Base-by-base conservation (phyloP, 2,888 invertebrate genomes). In the Drosophila borealis region DNA sequence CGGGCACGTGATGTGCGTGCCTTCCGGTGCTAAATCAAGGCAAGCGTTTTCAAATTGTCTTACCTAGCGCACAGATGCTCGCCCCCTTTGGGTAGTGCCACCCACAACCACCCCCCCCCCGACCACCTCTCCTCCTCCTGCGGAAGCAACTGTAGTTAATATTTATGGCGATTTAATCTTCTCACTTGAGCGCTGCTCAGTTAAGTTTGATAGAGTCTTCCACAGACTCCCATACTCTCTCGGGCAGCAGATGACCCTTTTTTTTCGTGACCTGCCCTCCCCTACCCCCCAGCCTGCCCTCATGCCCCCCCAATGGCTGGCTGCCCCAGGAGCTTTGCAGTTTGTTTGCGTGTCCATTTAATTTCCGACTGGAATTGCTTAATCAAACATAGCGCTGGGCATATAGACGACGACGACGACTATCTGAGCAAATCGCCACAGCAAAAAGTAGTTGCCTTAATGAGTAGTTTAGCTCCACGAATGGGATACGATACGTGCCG, bases 141-240 rank as follows among this genome's bases (percentile, higher is more conserved):
- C 70, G 77, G 75, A 72, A 80, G 70, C 85, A 81, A 86, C 80
- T 81, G 89, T 88, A 88, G 85, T 89, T 89, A 89, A 89, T 89
- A 89, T 89, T 89, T 89, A 89, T 89, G 81, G 89, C 88, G 81
- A 87, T 88, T 85, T 88, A 89, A 89, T 89, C 89, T 89, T 85
- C 87, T 85, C 89, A 87, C 88, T 87, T 84, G 88, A 84, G 76
- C 81, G 80, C 81, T 78, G 79, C 76, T 85, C 83, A 86, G 83
- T 81, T 85, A 87, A 82, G 82, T 84, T 84, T 81, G 88, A 85
- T 85, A 78, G 80, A 81, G 53, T 50, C 45, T 17, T n/a, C 34
- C 39, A 37, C 39, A 42, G 37, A 36, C 66, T 49, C 44, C 56
- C 13, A 36, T 29, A 19, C 48, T 11, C 48, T 11, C 36, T 39